phyloP scores from a whole-genome alignment of 2,888 invertebrate genomes.

The Brachyptera risi region DNA sequence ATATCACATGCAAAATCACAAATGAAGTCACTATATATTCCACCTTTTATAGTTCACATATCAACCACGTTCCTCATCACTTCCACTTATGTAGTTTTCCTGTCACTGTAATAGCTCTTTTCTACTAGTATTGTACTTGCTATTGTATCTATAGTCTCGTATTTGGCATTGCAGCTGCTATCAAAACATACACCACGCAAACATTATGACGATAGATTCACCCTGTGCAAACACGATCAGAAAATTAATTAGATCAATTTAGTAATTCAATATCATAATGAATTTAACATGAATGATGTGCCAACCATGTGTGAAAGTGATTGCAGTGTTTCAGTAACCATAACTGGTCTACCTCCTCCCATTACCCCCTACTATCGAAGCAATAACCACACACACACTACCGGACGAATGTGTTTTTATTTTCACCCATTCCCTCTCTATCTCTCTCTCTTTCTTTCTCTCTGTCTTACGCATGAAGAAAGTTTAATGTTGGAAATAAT shows the following conservation, averaged over 20 bases:
- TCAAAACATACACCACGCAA: no score
- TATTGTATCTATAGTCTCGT: no score
- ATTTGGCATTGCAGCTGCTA: no score
- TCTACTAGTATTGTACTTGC: no score
- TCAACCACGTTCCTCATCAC: no score
- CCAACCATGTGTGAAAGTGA: constrained; percentile 21
- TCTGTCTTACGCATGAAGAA: constrained; percentile 9
- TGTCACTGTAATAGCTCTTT: no score
- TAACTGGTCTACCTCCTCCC: neutral
- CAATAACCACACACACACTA: constrained; percentile 2
- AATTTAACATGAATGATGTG: neutral
- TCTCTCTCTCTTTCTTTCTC: neutral
- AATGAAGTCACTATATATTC: no score
- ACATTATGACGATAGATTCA: no score
- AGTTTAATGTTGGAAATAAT: constrained; percentile 15
- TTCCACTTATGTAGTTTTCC: no score
- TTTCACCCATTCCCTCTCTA: constrained; percentile 1
- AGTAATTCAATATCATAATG: neutral
- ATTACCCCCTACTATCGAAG: neutral
- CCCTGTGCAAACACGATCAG: no score
- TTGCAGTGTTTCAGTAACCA: neutral
- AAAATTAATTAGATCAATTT: constrained; percentile 1
- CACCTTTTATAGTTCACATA: no score
- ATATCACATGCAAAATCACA: no score
- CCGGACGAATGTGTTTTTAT: neutral